Percentiles rank a stretch among this genome's conserved stretches.
These are phyloP conservation scores for Aurelia sp. DNA, from an alignment of 30 jellyfish, hydroid and myxozoan species.

Conservation along the genomic window DNA sequence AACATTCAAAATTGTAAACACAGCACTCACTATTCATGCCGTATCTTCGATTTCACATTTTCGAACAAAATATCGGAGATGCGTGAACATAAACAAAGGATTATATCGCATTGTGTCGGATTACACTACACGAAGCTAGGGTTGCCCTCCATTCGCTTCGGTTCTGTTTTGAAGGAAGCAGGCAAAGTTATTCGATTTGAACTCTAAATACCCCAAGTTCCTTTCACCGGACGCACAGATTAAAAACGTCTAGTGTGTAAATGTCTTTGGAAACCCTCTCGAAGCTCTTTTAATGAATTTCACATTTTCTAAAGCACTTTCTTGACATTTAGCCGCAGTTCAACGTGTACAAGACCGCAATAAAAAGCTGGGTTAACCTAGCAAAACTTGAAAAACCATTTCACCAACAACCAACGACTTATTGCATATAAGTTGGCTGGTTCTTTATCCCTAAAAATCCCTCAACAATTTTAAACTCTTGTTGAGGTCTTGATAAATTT, in stretches of 20 bases:
- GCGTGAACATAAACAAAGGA: conserved; percentile 27
- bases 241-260: background rate
- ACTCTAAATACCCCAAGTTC: no score
- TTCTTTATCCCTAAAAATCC: conserved; percentile 33
- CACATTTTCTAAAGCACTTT: background rate
- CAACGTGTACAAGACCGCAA: conserved; percentile 29
- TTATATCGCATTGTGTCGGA: conserved; percentile 1
- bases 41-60: no score
- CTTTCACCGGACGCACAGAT: no score
- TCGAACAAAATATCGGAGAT: conserved; percentile 3
- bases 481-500: conserved; percentile 21
- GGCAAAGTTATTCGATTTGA: no score
- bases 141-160: background rate
- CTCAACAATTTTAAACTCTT: conserved; percentile 48
- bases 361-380: conserved; percentile 40
- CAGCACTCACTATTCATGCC: no score
- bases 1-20: no score
- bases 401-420: background rate
- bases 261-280: background rate
- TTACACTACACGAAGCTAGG: conserved; percentile 2
- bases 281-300: background rate
- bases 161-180: background rate
- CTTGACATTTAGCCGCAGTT: conserved; percentile 53
- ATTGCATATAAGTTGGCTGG: conserved; percentile 10
- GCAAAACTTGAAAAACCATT: conserved; percentile 42